phyloP scores from a whole-genome alignment of 2,113 vertebrate species.

The Bufo gargarizans region DNA sequence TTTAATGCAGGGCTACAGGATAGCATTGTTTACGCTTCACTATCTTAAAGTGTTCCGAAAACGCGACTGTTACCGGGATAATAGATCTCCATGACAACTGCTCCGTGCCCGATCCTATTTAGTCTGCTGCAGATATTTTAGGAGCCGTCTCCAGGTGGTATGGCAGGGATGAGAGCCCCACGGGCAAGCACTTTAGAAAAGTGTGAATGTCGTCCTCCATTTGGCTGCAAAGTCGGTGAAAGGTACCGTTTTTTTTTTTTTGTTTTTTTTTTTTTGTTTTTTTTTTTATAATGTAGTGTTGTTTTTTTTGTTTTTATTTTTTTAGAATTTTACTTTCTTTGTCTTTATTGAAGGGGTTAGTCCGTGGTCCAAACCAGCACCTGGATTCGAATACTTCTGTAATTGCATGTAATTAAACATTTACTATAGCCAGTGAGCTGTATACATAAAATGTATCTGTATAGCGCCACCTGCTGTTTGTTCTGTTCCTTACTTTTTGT shows the following conservation, averaged over 20 bases:
- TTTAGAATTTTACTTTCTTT: no score
- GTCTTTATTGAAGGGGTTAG: no score
- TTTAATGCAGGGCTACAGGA: not conserved
- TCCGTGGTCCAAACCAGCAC: no score
- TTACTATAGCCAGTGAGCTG: no score
- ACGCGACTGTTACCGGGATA: not conserved
- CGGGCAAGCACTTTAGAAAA: not conserved
- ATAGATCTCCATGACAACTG: conserved; percentile 4
- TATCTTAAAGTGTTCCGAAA: not conserved
- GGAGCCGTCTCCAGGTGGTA: not conserved
- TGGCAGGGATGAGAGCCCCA: not conserved
- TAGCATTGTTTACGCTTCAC: not conserved
- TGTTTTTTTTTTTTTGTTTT: no score
- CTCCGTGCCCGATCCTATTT: not conserved
- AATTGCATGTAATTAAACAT: no score
- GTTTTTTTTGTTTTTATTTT: no score
- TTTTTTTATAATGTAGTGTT: no score
- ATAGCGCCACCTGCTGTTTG: no score
- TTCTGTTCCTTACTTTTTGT: no score
- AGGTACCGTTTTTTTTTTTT: not conserved
- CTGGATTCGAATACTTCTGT: no score
- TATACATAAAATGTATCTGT: no score
- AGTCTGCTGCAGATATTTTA: not conserved
- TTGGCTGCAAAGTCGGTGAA: not conserved
- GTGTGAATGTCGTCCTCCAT: not conserved